Percentiles rank a stretch among this genome's conserved stretches.
Evolutionary conservation across 1,140 invertebrate genomes (phyloP).

Genomic region (Nylanderia fulva): DNA sequence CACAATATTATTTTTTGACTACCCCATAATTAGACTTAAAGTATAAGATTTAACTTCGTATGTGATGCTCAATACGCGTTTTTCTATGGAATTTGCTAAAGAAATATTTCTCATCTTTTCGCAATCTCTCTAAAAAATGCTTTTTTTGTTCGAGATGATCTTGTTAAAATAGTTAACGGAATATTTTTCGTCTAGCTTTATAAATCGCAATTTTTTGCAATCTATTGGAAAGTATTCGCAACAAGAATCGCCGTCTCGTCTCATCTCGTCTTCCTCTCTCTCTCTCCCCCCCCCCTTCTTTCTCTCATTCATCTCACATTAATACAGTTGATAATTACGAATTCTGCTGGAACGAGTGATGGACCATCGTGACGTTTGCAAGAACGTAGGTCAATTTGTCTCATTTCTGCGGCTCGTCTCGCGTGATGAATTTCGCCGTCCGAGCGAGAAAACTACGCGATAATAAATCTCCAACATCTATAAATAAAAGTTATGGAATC

Average conservation of each 20-base stretch:
- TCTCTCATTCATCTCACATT: slow-evolving; percentile 20
- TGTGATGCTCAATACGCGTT: no score
- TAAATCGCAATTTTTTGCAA: not conserved
- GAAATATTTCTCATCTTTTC: not conserved
- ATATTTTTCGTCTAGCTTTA: not conserved
- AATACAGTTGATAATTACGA: slow-evolving; percentile 45
- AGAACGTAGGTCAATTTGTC: slow-evolving; percentile 45
- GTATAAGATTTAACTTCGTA: no score
- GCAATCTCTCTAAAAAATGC: not conserved
- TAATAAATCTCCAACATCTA: slow-evolving; percentile 40
- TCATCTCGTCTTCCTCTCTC: no score
- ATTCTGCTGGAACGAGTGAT: slow-evolving; percentile 34
- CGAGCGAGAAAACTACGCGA: slow-evolving; percentile 36
- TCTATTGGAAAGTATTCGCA: not conserved
- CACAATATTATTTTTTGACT: not conserved
- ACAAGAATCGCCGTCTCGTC: not conserved
- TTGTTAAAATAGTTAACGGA: not conserved
- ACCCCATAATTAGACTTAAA: not conserved
- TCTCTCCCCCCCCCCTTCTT: no score
- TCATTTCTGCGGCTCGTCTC: slow-evolving; percentile 37
- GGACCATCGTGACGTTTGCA: slow-evolving; percentile 53
- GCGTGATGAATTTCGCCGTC: slow-evolving; percentile 36
- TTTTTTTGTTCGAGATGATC: not conserved
- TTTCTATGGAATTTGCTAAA: not conserved
- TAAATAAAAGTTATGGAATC: slow-evolving; percentile 37